phyloP scores from a whole-genome alignment of 2,888 invertebrate genomes.

The Tetheella fluctuosa region DNA sequence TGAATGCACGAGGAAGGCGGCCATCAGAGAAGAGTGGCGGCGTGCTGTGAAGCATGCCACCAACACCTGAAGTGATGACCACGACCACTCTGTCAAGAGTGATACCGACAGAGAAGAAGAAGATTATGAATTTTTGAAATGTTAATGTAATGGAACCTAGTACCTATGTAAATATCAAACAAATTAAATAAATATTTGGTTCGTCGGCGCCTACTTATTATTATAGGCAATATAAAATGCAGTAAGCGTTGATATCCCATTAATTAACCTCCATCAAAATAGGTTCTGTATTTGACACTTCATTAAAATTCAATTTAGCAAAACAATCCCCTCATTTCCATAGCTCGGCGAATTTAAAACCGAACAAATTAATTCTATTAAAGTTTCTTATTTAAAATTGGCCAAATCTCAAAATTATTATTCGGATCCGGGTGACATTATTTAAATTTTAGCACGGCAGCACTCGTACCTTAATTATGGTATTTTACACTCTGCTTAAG shows the following conservation, averaged over 20 bases:
- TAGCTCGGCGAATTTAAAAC: slow-evolving; percentile 22
- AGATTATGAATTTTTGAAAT: no score
- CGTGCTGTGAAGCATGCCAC: no score
- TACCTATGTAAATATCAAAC: no score
- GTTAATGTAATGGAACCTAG: no score
- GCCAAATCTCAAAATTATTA: slow-evolving; percentile 21
- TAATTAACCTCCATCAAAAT: slow-evolving; percentile 8
- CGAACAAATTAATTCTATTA: slow-evolving; percentile 32
- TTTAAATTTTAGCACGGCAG: slow-evolving; percentile 23
- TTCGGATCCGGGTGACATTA: slow-evolving; percentile 20
- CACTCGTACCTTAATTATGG: slow-evolving; percentile 15
- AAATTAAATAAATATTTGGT: no score
- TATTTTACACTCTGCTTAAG: not conserved
- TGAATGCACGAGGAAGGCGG: no score
- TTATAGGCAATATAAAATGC: not conserved
- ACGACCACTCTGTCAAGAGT: no score
- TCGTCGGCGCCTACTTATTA: no score
- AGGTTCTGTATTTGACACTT: slow-evolving; percentile 15
- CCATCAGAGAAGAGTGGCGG: no score
- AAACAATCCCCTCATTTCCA: slow-evolving; percentile 17
- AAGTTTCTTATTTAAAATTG: slow-evolving; percentile 11
- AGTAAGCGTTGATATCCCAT: not conserved
- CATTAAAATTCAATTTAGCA: slow-evolving; percentile 23
- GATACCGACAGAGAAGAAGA: no score
- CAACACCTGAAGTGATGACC: no score